Evolutionary conservation across 2,113 vertebrate species (phyloP), one percentile per base, ranked within the genome.

Genomic region (Corydoras sp.): DNA sequence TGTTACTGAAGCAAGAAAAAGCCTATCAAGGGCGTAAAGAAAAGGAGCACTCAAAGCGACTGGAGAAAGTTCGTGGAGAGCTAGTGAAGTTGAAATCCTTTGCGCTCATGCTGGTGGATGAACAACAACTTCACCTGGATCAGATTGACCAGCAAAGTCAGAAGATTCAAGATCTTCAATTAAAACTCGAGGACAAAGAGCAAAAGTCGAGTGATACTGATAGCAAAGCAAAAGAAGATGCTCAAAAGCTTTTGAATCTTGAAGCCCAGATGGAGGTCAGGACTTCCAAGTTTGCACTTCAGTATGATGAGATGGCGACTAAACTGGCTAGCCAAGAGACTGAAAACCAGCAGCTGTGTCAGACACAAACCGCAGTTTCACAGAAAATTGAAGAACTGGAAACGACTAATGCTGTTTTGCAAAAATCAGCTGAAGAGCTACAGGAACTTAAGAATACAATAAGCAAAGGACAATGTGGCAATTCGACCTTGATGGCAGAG

Each of bases 1-100:
- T 90, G 76, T 86, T 99, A 80, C 91, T 99, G 80, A 96, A 98
- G 79, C 95, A 93, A 72, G 97, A 99, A 81, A 98, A 97, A 82
- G 86, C 92, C 71, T 97, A 95, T 77, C 95, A 98, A 83, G 86
- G 88, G 2, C 90, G 89, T 14, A 98, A 96, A 72, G 96, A 99
- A 74, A 98, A 91, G 79, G 95, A 98, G 77, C 92, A 98, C 66
- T 88, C 87, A 10, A 97, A 92, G 81, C 85, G 91, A 53, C 88
- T 98, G 76, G 85, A 76, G 80, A 98, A 95, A 79, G 84, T 96
- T 64, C 88, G 88, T 77, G 96, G 94, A 72, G 96, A 99, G 81
- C 88, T 98, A 68, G 92, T 96, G 30, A 99, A 98, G 64, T 88
- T 98, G 35, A 99, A 99, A 79, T 97, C 96, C 14, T 98, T 98